Base-by-base conservation (phyloP, 1,140 invertebrate species). In the Drosophila micromelanica region DNA sequence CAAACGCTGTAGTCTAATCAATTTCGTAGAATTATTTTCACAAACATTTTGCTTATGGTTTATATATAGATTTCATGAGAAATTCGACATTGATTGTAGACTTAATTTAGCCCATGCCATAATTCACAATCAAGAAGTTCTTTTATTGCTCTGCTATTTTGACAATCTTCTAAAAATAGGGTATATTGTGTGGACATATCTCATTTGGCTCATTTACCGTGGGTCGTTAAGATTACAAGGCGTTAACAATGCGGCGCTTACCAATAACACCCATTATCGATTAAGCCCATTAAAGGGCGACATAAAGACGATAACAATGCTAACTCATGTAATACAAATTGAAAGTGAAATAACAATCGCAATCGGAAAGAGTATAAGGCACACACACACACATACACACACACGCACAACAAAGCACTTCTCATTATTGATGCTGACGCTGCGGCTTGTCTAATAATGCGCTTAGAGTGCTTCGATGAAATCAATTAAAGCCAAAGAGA, bases 341-440 rank as follows among this genome's bases (percentile, higher is more conserved):
- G 82, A 82, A 75, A 75, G 23, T 57, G 55, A 57, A 55, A 42
- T 55, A 55, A 55, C 52, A 55, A 42, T 38, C 32, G 51, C 32
- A 54, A 38, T 38, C 55, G 55, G 9, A 23, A 7, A 27, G 8
- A 12, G 27, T 6, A 23, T 12, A 40, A 30, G n/a, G 12, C 35
- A 43, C 38, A 42, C 20, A 30, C 38, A 27, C 20, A 42, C 23
- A 30, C 23, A 57, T 13, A 43, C 5, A 30, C 38, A 7, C 17
- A 17, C 17, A 17, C 17, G 17, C 17, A 17, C 56, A 79, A 82
- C 73, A 87, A 82, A 82, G 84, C 67, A 52, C 73, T 77, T 89
- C 79, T 87, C 84, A 80, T 89, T 82, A 79, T 79, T n/a, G 75
- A 67, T 73, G 72, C 71, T 71, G 78, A 82, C 68, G 57, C 65